Percentiles rank a stretch among this genome's conserved stretches.
phyloP scores from a whole-genome alignment of 1,140 invertebrate genomes.

The Yoshiicerus persimilis region DNA sequence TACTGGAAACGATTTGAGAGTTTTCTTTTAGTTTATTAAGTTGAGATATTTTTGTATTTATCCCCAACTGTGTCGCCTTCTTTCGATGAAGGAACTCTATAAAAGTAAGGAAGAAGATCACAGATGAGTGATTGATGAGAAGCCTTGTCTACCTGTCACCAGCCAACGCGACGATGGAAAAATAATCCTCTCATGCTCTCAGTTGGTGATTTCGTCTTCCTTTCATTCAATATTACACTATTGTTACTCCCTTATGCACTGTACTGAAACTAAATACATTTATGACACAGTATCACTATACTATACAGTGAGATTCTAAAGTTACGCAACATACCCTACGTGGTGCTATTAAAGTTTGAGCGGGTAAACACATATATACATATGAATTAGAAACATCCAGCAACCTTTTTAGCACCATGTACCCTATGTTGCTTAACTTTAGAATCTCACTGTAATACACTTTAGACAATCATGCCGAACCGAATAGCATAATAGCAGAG shows the following conservation, averaged over 20 bases:
- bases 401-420: no score
- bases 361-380: no score
- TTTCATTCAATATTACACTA: background rate
- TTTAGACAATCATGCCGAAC: background rate
- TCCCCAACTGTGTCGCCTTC: background rate
- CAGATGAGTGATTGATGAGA: conserved; percentile 16
- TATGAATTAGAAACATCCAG: no score
- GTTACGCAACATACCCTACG: no score
- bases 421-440: no score
- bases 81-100: background rate
- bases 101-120: background rate
- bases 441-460: no score
- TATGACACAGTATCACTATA: background rate
- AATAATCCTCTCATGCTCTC: background rate
- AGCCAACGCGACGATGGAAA: background rate
- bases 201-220: background rate
- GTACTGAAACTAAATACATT: background rate
- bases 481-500: background rate
- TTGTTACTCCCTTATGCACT: background rate
- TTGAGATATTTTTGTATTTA: background rate
- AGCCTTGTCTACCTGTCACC: conserved; percentile 8
- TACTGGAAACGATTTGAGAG: background rate
- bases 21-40: background rate
- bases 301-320: no score
- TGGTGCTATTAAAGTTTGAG: no score